phyloP scores from a whole-genome alignment of 2,113 vertebrate genomes.

The Lepus europaeus region DNA sequence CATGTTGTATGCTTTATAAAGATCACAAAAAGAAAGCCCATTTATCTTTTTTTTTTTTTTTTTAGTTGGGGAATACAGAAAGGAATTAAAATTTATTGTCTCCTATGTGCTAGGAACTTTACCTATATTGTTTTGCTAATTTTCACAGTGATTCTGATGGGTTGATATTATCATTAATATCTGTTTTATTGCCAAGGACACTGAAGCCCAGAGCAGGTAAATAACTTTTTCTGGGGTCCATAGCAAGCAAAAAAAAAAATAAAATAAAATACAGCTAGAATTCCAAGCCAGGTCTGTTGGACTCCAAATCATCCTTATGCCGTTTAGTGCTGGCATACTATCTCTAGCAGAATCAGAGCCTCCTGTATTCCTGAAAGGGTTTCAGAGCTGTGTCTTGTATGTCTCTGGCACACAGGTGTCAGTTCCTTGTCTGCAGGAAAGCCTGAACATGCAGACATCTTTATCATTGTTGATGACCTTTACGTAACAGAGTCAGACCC shows the following conservation, averaged over 20 bases:
- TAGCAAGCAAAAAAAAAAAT: neutral
- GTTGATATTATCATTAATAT: neutral
- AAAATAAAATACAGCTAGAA: neutral
- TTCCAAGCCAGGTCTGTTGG: conserved; percentile 17
- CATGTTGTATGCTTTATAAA: conserved; percentile 38
- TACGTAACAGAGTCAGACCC: neutral
- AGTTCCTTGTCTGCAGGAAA: conserved; percentile 14
- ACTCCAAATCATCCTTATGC: neutral
- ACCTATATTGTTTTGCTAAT: conserved; percentile 26
- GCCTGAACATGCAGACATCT: neutral
- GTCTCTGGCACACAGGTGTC: neutral
- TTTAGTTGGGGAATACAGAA: neutral
- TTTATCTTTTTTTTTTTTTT: neutral
- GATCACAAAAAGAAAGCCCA: conserved; percentile 27
- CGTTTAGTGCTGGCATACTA: neutral
- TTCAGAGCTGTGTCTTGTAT: conserved; percentile 32
- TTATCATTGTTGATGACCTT: neutral
- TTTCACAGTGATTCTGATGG: conserved; percentile 48
- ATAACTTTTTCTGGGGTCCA: conserved; percentile 26
- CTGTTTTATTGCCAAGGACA: conserved; percentile 13
- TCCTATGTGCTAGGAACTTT: neutral
- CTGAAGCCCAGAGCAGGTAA: neutral
- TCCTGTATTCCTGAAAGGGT: neutral
- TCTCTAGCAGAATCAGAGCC: neutral
- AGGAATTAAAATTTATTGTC: conserved; percentile 47